These are phyloP conservation scores for Apodemus speciosus DNA, from an alignment of 2,113 vertebrate species.

Conservation along the genomic window DNA sequence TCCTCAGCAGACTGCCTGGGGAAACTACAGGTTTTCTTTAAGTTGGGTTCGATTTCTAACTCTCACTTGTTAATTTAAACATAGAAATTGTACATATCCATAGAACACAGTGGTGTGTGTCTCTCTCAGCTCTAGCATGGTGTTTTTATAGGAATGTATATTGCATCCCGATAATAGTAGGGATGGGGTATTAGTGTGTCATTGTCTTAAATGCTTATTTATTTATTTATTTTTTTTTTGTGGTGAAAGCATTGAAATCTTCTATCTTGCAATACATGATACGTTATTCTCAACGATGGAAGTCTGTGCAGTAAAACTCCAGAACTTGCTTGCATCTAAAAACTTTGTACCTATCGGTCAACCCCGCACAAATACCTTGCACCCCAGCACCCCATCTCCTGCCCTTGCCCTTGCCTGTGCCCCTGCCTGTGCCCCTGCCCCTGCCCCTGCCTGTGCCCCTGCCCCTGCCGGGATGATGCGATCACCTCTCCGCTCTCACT, in stretches of 20 bases:
- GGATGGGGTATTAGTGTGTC: background rate
- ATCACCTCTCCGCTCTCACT: background rate
- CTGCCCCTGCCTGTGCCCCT: too few species aligned
- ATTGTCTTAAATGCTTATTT: background rate
- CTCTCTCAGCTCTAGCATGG: background rate
- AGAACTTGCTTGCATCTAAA: background rate
- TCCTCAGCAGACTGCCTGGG: background rate
- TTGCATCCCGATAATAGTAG: too few species aligned
- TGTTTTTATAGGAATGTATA: background rate
- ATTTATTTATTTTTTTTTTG: background rate
- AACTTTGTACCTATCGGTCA: background rate
- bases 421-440: background rate
- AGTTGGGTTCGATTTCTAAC: background rate
- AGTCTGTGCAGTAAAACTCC: background rate
- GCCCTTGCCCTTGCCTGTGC: too few species aligned
- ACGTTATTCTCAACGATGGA: background rate
- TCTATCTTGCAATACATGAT: background rate
- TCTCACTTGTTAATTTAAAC: background rate
- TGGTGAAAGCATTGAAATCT: background rate
- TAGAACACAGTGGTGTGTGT: background rate
- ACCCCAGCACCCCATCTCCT: background rate
- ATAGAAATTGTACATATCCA: background rate
- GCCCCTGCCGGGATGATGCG: background rate
- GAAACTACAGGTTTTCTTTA: background rate
- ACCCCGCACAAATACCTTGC: too few species aligned